Evolutionary conservation across 2,888 invertebrate species (phyloP).

Genomic region (Lasioglossum zephyrum): DNA sequence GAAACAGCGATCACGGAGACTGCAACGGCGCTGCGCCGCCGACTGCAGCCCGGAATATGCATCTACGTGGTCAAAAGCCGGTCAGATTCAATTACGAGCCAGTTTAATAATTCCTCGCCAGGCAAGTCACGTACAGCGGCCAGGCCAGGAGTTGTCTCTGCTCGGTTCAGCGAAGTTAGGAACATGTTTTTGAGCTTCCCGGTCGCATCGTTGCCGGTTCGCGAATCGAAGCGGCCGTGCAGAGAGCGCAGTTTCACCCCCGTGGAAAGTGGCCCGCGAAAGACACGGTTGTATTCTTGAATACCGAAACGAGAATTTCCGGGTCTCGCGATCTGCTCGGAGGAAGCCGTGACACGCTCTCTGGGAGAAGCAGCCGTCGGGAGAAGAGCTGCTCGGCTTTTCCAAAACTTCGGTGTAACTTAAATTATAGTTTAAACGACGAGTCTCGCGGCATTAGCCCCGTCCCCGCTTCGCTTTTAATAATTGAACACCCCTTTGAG

Average conservation of each 20-base stretch:
- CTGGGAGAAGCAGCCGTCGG: background rate
- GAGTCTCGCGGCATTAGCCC: constrained; percentile 57
- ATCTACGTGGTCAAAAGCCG: constrained; percentile 75
- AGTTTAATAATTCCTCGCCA: constrained; percentile 76
- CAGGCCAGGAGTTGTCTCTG: constrained; percentile 48
- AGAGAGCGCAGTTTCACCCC: background rate
- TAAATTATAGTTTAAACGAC: constrained; percentile 47
- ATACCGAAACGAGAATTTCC: constrained; percentile 13
- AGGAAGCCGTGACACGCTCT: constrained; percentile 8
- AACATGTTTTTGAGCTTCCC: constrained; percentile 71
- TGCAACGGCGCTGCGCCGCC: background rate
- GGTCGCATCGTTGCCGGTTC: constrained; percentile 33
- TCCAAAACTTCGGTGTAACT: constrained; percentile 20
- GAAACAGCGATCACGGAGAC: constrained; percentile 13
- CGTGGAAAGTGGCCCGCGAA: constrained; percentile 7
- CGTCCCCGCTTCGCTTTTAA: constrained; percentile 47
- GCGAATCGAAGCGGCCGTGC: constrained; percentile 10
- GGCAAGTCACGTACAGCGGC: constrained; percentile 70
- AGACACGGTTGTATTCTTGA: constrained; percentile 30
- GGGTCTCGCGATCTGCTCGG: background rate
- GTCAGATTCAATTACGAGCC: constrained; percentile 77
- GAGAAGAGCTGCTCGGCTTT: constrained; percentile 8
- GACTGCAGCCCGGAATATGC: constrained; percentile 61
- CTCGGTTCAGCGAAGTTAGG: constrained; percentile 53
- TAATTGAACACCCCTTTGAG: constrained; percentile 54